Base-by-base conservation (phyloP, 2,113 vertebrate genomes). In the Tachuris rubrigastra region DNA sequence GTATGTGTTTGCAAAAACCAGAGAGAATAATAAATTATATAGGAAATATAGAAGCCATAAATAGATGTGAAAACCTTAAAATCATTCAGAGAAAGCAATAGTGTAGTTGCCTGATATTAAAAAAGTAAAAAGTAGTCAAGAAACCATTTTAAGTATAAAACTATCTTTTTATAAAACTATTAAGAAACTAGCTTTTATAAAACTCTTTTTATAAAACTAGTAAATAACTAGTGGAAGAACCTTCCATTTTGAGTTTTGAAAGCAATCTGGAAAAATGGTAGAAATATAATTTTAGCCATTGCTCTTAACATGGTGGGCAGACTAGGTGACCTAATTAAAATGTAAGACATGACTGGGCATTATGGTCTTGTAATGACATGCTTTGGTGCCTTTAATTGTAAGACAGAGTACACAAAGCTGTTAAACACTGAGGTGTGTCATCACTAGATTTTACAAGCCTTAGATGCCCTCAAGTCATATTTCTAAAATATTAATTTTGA, bases 401-500 rank as follows among this genome's bases (percentile, higher is more conserved):
- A 82, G 56, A 30, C 7, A 23, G 35, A 76, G 37, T 7, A 23
- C 37, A 52, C 17, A 84, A 62, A 83, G 19, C 17, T 90, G 17
- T 93, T 87, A 80, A 79, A 77, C 5, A 46, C 5, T 59, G 42
- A 66, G 58, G 23, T 75, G 42, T 82, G 50, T 55, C 42, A 77
- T 30, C 41, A 46, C 22, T 21, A 68, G 75, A 55, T 47, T 76
- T 85, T 59, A 31, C 7, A 83, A 77, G 39, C 39, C 17, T 76
- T 50, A 55, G 44, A 73, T 63, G 30, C 30, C 78, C 79, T 93
- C 63, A 71, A 69, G 88, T 69, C 58, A 46, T 60, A 5, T 85
- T 88, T 67, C 24, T 62, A 83, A 95, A 86, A 88, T 86, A 88
- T 55, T 60, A 11, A 93, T 90, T 90, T 91, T 31, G 52, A 91